phyloP scores from a whole-genome alignment of 2,888 invertebrate genomes.

The Ptilodon capucinus region DNA sequence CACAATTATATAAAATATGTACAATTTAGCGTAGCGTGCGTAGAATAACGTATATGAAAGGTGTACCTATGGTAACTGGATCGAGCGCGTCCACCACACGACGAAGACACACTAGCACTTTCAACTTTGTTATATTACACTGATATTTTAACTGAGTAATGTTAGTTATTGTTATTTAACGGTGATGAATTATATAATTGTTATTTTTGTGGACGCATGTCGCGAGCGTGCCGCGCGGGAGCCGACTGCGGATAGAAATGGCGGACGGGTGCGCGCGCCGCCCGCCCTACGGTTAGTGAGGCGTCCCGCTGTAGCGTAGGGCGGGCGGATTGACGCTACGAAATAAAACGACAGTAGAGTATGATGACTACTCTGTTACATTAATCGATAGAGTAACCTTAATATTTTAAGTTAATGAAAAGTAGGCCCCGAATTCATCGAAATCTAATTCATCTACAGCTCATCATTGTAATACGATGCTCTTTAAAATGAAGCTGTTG shows the following conservation, averaged over 20 bases:
- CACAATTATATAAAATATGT: conserved; percentile 10
- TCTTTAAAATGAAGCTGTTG: too few species aligned
- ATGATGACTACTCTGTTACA: not conserved
- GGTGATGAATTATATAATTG: conserved; percentile 59
- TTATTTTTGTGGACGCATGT: conserved; percentile 57
- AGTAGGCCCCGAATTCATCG: too few species aligned
- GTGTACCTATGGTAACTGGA: conserved; percentile 21
- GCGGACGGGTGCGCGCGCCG: conserved; percentile 75
- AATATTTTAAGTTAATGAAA: too few species aligned
- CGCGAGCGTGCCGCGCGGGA: conserved; percentile 65
- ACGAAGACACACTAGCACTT: conserved; percentile 3
- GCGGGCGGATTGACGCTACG: not conserved
- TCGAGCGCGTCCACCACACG: conserved; percentile 14
- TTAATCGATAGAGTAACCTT: too few species aligned
- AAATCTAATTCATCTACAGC: too few species aligned
- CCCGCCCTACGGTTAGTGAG: conserved; percentile 63
- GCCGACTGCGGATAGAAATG: conserved; percentile 76
- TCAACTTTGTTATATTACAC: conserved; percentile 3
- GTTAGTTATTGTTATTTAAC: conserved; percentile 33
- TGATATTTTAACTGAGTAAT: conserved; percentile 23
- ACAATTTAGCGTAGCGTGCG: conserved; percentile 19
- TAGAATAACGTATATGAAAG: conserved; percentile 12
- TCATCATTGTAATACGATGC: too few species aligned
- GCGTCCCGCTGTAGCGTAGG: conserved; percentile 27
- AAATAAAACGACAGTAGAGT: not conserved